Base-by-base conservation (phyloP, 2,888 invertebrate species). In the Chrysolina oricalcia region DNA sequence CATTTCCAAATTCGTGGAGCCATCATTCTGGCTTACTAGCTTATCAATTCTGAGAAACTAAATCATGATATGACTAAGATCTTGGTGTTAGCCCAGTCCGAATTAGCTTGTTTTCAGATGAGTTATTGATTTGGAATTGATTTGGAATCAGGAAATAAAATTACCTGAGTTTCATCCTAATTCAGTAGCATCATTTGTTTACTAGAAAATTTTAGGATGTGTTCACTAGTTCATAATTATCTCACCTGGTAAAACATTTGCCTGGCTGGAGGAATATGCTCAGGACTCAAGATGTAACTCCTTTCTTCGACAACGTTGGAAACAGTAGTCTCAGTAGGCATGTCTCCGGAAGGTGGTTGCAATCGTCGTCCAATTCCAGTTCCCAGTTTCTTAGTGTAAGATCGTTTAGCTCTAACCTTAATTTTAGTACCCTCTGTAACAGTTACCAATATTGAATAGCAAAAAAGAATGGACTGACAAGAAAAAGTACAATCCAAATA, bases 201-300 rank as follows among this genome's bases (percentile, higher is more conserved):
- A 27, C 27, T 27, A 27, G 2, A 27, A 27, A 27, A 27, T 43
- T 43, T 2, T 9, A 1, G 13, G 43, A 9, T 13, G 6, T 5
- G 13, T 43, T 43, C 1, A 43, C 2, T 9, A 43, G 43, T 43
- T 5, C 3, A 53, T 65, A 21, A 40, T 48, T 40, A 62, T 35
- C 21, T 79, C 88, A 96, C 94, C 91, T 97, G 96, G 87, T 97
- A 96, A 88, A 96, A 96, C 91, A 96, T 95, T 89, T 98, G 97
- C 50, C 96, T 89, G 66, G 95, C 95, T 6, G 95, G 92, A 0
- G 97, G 97, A 67, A 96, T 89, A 79, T 92, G 90, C 13, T 94
- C 94, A 1, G 95, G 94, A 9, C 92, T 90, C 82, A 94, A 93
- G 81, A 92, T 90, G 82, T 91, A 93, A 59, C 87, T 86, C 76